Evolutionary conservation across 35 echinoderm and acorn worm genomes (phyloP), one percentile per base, ranked within the genome.

Genomic region (Ophiothrix spiculata): DNA sequence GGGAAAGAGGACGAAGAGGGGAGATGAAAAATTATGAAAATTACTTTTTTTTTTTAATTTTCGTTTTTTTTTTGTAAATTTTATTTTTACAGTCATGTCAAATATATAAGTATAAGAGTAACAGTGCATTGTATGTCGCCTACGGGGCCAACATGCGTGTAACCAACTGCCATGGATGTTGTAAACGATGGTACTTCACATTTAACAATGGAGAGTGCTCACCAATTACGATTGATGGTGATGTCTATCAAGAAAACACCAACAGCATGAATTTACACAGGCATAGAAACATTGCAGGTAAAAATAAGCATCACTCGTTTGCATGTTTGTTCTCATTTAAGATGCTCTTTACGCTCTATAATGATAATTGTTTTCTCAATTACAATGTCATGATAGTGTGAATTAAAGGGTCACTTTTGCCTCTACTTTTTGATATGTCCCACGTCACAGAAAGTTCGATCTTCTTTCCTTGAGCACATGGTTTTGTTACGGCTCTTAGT

Each of bases 251-350:
- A 40, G 28, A 13, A 36, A 93, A 89, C 32, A 89, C 87, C 11
- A 16, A 89, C 81, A 1, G 90, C 36, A 94, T 94, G 86, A 88
- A 88, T 78, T 82, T 90, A 33, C 88, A 90, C 45, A 84, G 88
- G 31, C 88, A 90, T 41, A 29, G 82, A n/a, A 90, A 75, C 81
- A 85, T 90, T 35, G 36, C 75, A 85, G 88, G 88, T 85, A 39
- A 82, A 19, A 35, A n/a, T n/a, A n/a, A n/a, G n/a, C n/a, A n/a
- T n/a, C n/a, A n/a, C n/a, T n/a, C n/a, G n/a, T n/a, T n/a, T n/a
- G n/a, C n/a, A n/a, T n/a, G n/a, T n/a, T n/a, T 21, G 1, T 28
- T 32, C n/a, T 8, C 31, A 35, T 37, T n/a, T 0, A n/a, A 17
- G 15, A n/a, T 28, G 17, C 17, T 78, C n/a, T n/a, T n/a, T n/a